Percentiles rank a stretch among this genome's conserved stretches.
These are phyloP conservation scores for Acinonyx jubatus DNA, from an alignment of 2,113 vertebrate genomes.

Conservation along the genomic window DNA sequence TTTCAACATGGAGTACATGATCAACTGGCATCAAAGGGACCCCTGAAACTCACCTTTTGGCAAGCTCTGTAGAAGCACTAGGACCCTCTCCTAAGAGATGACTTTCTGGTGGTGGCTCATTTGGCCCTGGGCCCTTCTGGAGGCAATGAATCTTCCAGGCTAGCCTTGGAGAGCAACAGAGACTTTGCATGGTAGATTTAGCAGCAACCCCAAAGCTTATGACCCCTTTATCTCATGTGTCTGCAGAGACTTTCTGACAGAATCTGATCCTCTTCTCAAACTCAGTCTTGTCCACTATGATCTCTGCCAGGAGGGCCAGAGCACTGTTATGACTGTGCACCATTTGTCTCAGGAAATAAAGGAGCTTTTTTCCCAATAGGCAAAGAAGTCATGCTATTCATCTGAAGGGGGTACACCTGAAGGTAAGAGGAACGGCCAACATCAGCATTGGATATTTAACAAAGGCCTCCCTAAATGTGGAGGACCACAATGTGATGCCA, in stretches of 20 bases:
- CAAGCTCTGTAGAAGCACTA: not conserved
- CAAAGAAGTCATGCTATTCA: not conserved
- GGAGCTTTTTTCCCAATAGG: not conserved
- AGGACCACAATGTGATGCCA: not conserved
- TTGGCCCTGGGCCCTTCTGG: not conserved
- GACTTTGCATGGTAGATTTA: not conserved
- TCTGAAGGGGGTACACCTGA: not conserved
- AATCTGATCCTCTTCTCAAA: not conserved
- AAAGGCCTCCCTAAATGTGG: not conserved
- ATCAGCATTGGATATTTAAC: not conserved
- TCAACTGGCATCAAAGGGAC: not conserved
- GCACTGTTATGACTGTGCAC: not conserved
- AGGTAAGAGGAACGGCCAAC: constrained; percentile 8
- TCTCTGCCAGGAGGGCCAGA: not conserved
- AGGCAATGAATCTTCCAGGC: not conserved
- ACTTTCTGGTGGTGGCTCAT: not conserved
- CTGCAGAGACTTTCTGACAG: not conserved
- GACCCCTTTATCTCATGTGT: not conserved
- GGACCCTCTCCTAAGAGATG: not conserved
- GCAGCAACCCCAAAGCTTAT: rapidly evolving
- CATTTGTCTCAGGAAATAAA: not conserved
- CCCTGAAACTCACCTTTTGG: no score
- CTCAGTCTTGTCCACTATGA: not conserved
- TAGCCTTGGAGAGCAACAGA: not conserved
- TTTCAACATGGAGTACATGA: not conserved